phyloP scores from a whole-genome alignment of 2,888 invertebrate genomes.

The Graphium colonna region DNA sequence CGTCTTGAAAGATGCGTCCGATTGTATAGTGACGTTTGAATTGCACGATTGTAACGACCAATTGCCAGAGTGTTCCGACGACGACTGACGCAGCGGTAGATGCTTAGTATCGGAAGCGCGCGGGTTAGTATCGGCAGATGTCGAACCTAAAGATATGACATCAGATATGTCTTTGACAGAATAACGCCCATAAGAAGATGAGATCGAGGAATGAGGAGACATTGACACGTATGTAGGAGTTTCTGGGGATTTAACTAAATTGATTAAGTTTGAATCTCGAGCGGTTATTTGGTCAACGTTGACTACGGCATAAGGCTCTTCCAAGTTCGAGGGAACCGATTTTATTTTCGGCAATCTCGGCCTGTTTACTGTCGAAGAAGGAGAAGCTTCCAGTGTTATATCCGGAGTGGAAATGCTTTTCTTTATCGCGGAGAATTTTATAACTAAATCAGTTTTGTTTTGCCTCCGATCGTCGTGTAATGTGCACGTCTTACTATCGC shows the following conservation, averaged over 20 bases:
- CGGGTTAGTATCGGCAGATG: constrained; percentile 56
- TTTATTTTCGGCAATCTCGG: constrained; percentile 52
- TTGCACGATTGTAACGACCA: constrained; percentile 69
- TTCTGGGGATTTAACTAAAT: constrained; percentile 23
- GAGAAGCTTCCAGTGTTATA: constrained; percentile 56
- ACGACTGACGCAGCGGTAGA: constrained; percentile 61
- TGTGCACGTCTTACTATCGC: constrained; percentile 58
- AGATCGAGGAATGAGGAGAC: constrained; percentile 56
- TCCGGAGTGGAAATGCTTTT: constrained; percentile 72
- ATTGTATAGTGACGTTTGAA: constrained; percentile 64
- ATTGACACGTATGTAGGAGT: constrained; percentile 50
- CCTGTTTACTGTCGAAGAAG: constrained; percentile 51
- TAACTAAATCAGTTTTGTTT: constrained; percentile 48
- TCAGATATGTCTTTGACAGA: constrained; percentile 70
- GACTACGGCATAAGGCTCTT: constrained; percentile 63
- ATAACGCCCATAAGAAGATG: constrained; percentile 53
- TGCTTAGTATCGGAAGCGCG: constrained; percentile 59
- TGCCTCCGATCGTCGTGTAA: constrained; percentile 59
- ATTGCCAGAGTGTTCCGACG: constrained; percentile 72
- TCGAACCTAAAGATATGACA: constrained; percentile 61
- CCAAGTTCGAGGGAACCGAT: constrained; percentile 59
- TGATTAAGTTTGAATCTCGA: constrained; percentile 35
- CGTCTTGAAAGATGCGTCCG: constrained; percentile 64
- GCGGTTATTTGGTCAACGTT: constrained; percentile 51
- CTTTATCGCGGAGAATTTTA: constrained; percentile 69